Evolutionary conservation across 2,888 invertebrate genomes (phyloP).

Genomic region (Linyphia triangularis): DNA sequence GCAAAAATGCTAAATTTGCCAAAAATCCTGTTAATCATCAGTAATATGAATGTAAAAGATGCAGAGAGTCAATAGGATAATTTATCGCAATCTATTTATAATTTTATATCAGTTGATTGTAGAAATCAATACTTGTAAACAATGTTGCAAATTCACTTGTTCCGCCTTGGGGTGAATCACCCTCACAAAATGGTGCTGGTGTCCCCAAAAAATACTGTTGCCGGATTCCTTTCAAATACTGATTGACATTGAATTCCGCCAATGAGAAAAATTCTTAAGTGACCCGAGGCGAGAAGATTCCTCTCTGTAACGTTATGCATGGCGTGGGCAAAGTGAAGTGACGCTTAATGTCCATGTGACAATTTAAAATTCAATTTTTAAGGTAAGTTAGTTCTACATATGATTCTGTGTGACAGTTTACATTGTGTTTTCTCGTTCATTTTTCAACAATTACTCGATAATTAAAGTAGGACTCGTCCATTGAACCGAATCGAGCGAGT

Average conservation of each 20-base stretch:
- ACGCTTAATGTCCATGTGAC: constrained; percentile 53
- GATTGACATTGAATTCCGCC: constrained; percentile 58
- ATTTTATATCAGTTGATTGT: background rate
- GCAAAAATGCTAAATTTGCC: no score
- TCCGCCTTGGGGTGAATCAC: background rate
- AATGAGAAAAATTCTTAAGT: constrained; percentile 52
- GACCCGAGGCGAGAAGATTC: constrained; percentile 57
- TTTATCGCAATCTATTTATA: background rate
- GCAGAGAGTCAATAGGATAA: no score
- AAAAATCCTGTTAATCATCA: no score
- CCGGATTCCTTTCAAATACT: constrained; percentile 47
- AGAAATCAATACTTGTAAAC: background rate
- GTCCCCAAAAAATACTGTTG: constrained; percentile 33
- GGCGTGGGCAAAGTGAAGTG: constrained; percentile 58
- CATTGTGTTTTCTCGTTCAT: background rate
- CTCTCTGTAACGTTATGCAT: constrained; percentile 48
- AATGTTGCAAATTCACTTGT: background rate
- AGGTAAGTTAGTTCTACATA: constrained; percentile 5
- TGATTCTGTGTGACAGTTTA: no score
- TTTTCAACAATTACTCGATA: background rate
- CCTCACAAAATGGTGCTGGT: constrained; percentile 1
- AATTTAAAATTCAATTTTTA: constrained; percentile 16
- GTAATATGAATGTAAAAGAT: no score
- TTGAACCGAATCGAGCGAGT: constrained; percentile 11
- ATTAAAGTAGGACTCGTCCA: background rate